Base-by-base conservation (phyloP, 2,888 invertebrate genomes). In the Tachina grossa region DNA sequence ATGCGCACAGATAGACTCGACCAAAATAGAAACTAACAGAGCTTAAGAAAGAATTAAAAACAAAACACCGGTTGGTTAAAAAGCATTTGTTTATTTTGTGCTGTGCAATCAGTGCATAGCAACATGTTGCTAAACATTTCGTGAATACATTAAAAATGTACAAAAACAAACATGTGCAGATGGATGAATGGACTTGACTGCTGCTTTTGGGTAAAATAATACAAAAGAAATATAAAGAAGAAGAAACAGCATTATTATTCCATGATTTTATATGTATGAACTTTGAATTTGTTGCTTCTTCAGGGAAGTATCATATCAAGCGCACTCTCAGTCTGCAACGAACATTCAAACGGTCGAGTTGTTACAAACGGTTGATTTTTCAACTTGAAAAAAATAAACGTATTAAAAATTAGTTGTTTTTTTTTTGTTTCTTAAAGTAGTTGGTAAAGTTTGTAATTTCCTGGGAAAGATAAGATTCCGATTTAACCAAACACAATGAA, bases 331-430 rank as follows among this genome's bases (percentile, higher is more conserved):
- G 91, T 91, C 90, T 91, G 89, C 88, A 89, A 88, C 89, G 89
- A 90, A 88, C 89, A 87, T 90, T 91, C 91, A 90, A 88, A 89
- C 89, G 90, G 89, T 90, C 88, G 88, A 88, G 89, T 88, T 89
- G 90, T 88, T 87, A 76, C 79, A 59, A 75, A 86, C 88, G 88
- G 88, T 87, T 76, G 19, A 39, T 16, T 65, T 51, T 61, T 19
- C 6, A 78, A 22, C 53, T 53, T 75, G 1, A 47, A 47, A 55
- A 22, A 8, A 63, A 59, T 57, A 69, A 53, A 66, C 13, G 47
- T 9, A 57, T 31, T 55, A 55, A 14, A 72, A 59, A 22, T 39
- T 5, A 76, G n/a, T n/a, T n/a, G n/a, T n/a, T n/a, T n/a, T n/a
- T 11, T 41, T 63, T 74, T 51, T 75, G 87, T n/a, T 55, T 63